Conservation (phyloP, 2,113 vertebrate genomes). For the Reinhardtius hippoglossoides region DNA sequence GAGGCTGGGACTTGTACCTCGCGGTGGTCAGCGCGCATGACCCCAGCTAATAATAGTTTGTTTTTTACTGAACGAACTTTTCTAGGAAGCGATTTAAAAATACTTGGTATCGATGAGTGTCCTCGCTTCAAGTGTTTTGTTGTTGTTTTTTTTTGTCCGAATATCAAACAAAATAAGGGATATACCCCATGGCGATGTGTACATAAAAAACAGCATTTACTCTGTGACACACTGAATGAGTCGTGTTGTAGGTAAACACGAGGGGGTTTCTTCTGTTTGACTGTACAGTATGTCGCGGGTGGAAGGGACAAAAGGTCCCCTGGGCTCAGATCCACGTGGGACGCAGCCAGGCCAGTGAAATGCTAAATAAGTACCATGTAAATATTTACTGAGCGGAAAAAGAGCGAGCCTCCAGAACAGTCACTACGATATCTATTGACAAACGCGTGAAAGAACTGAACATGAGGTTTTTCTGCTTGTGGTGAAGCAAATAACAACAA, state of each 20-base stretch:
- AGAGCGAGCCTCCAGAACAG: slow-evolving; percentile 24
- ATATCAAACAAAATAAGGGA: slow-evolving; percentile 4
- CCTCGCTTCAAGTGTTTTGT: slow-evolving; percentile 21
- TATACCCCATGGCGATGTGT: background rate
- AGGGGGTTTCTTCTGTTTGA: slow-evolving; percentile 8
- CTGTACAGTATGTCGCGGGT: background rate
- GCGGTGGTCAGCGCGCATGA: background rate
- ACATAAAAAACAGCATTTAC: background rate
- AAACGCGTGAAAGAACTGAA: slow-evolving; percentile 37
- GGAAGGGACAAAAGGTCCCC: slow-evolving; percentile 60
- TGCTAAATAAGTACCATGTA: slow-evolving; percentile 55
- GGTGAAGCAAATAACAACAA: background rate
- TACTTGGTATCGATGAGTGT: background rate
- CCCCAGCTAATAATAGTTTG: slow-evolving; percentile 49
- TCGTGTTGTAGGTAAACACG: slow-evolving; percentile 13
- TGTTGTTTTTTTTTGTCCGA: slow-evolving; percentile 6
- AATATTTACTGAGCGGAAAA: slow-evolving; percentile 71
- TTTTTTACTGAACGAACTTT: slow-evolving; percentile 39
- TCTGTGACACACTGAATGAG: background rate
- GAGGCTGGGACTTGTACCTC: slow-evolving; percentile 5
- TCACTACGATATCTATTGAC: slow-evolving; percentile 6
- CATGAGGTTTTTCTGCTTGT: background rate
- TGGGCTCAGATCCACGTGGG: slow-evolving; percentile 47
- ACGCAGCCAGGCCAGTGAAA: slow-evolving; percentile 30
- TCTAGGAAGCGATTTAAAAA: slow-evolving; percentile 47